Conservation (phyloP, 2,888 invertebrate genomes). For the Chloroclystis v-ata region DNA sequence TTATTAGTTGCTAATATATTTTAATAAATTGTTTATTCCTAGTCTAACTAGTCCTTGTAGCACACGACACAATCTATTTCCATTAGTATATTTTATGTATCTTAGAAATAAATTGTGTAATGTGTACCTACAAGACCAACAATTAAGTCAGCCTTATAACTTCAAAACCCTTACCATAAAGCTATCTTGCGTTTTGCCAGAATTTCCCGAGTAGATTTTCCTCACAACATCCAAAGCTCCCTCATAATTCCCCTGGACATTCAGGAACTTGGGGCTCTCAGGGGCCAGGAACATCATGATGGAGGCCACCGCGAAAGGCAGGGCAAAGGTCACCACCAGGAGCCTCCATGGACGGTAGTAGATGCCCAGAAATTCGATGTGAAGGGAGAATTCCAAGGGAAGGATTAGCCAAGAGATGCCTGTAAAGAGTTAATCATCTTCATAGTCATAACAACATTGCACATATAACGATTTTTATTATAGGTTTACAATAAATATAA, state of each 20-base stretch:
- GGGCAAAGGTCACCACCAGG: slow-evolving; percentile 80
- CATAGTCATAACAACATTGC: too few species aligned
- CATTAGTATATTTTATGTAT: too few species aligned
- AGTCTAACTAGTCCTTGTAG: too few species aligned
- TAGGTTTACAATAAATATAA: too few species aligned
- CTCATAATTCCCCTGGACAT: slow-evolving; percentile 78
- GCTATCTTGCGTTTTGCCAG: slow-evolving; percentile 42
- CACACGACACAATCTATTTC: too few species aligned
- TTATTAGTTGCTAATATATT: too few species aligned
- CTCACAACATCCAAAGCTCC: slow-evolving; percentile 74
- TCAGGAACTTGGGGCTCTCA: slow-evolving; percentile 88
- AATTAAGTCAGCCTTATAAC: not conserved
- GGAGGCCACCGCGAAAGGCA: slow-evolving; percentile 81
- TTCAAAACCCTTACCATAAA: slow-evolving; percentile 51
- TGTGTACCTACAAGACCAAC: too few species aligned
- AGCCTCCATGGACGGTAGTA: slow-evolving; percentile 86
- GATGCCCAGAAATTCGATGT: slow-evolving; percentile 70
- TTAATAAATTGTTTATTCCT: too few species aligned
- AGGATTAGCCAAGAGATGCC: slow-evolving; percentile 84
- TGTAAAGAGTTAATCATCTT: too few species aligned
- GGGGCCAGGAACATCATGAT: slow-evolving; percentile 79
- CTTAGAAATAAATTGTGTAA: too few species aligned
- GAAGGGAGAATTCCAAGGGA: slow-evolving; percentile 73
- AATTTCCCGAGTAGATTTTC: slow-evolving; percentile 58
- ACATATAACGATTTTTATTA: too few species aligned